phyloP scores from a whole-genome alignment of 2,113 vertebrate species.

The Oreotrochilus melanogaster region DNA sequence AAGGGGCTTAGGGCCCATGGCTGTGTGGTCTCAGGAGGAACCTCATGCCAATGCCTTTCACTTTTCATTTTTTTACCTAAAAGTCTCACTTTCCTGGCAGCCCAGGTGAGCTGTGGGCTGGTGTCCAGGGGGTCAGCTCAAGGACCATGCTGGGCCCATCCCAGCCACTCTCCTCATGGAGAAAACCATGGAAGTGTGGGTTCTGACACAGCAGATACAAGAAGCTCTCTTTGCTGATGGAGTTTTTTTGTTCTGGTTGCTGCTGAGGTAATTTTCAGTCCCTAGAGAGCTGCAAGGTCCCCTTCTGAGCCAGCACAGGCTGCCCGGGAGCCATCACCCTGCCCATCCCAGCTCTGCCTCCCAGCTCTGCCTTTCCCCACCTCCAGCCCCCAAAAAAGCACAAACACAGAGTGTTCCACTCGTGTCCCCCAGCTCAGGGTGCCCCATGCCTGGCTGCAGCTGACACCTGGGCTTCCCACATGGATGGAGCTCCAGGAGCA shows the following conservation, averaged over 20 bases:
- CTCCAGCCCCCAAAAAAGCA: background rate
- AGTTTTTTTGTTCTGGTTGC: background rate
- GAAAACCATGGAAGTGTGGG: background rate
- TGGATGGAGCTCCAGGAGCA: background rate
- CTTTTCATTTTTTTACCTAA: background rate
- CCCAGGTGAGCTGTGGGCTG: too few relatives aligned
- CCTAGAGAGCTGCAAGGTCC: too few relatives aligned
- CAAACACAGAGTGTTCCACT: accelerated
- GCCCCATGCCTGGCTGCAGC: background rate
- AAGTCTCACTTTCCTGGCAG: background rate
- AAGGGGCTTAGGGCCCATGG: background rate
- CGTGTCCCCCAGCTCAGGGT: background rate
- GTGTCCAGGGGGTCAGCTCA: background rate
- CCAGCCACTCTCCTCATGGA: accelerated
- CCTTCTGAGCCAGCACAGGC: too few relatives aligned
- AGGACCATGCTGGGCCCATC: background rate
- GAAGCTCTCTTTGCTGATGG: background rate
- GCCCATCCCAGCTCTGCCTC: background rate
- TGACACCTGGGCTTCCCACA: accelerated
- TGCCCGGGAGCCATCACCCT: background rate
- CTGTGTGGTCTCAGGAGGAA: background rate
- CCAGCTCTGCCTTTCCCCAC: background rate
- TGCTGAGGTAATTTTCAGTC: background rate
- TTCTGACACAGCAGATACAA: background rate
- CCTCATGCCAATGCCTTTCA: background rate